Conservation (phyloP, 2,797 vertebrate genomes). For the Halcyon badia region DNA sequence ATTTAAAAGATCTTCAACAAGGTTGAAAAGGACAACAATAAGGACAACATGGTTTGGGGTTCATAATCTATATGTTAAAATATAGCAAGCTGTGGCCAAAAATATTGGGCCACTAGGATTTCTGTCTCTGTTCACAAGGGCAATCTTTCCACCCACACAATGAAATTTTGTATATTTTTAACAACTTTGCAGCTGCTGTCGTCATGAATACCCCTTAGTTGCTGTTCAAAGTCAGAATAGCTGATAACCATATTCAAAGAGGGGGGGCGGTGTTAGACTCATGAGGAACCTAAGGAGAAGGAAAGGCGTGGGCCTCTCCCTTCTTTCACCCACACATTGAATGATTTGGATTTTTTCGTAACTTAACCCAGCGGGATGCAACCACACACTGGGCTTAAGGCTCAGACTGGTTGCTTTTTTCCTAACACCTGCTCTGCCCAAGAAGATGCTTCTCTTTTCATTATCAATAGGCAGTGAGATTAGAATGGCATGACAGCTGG, state of each 20-base stretch:
- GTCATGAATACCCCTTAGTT: background rate
- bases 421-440: constrained; percentile 49
- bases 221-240: constrained; percentile 6
- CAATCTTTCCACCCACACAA: constrained; percentile 13
- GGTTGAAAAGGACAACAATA: background rate
- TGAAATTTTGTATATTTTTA: constrained; percentile 67
- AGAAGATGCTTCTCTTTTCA: constrained; percentile 17
- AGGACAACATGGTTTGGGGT: background rate
- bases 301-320: constrained; percentile 23
- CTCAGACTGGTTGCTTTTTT: constrained; percentile 16
- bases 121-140: constrained; percentile 37
- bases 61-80: constrained; percentile 24
- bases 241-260: background rate
- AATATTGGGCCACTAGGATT: background rate
- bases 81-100: constrained; percentile 23
- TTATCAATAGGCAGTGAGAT: background rate
- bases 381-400: background rate
- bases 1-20: background rate
- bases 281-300: background rate
- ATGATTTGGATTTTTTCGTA: constrained; percentile 57
- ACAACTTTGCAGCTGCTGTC: constrained; percentile 61
- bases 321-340: constrained; percentile 4
- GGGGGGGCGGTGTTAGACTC: background rate
- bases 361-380: background rate
- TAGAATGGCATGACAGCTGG: background rate